These are phyloP conservation scores for Tribolium castaneum DNA, from an alignment of 1,140 invertebrate species.

Conservation along the genomic window DNA sequence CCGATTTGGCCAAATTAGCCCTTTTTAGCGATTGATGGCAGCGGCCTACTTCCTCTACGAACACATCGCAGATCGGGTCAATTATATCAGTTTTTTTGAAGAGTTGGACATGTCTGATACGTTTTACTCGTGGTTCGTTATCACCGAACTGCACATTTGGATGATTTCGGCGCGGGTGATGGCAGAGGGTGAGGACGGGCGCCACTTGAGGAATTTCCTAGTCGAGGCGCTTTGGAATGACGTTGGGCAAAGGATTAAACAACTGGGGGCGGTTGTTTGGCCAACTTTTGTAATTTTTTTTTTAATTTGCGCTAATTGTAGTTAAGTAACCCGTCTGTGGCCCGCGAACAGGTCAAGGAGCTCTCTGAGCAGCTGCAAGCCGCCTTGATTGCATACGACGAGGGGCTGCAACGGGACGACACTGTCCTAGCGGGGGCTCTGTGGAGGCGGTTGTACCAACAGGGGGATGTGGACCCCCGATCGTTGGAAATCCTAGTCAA, in stretches of 20 bases:
- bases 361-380: conserved; percentile 84
- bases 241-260: conserved; percentile 75
- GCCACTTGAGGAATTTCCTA: conserved; percentile 76
- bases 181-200: conserved; percentile 79
- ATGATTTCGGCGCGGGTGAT: conserved; percentile 80
- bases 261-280: conserved; percentile 71
- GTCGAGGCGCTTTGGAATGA: conserved; percentile 86
- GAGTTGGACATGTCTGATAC: conserved; percentile 80
- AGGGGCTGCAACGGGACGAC: conserved; percentile 81
- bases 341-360: conserved; percentile 69
- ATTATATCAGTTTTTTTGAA: conserved; percentile 72
- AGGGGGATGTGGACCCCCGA: conserved; percentile 70
- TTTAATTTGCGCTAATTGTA: conserved; percentile 56
- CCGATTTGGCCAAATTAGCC: background rate
- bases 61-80: conserved; percentile 71
- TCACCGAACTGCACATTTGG: conserved; percentile 89
- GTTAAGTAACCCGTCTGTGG: conserved; percentile 69
- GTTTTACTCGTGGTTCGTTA: conserved; percentile 84
- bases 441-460: conserved; percentile 84
- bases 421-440: conserved; percentile 80
- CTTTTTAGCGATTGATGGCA: conserved; percentile 70
- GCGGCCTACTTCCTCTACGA: conserved; percentile 74
- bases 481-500: conserved; percentile 75
- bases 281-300: background rate
- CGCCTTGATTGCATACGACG: conserved; percentile 87